phyloP scores from a whole-genome alignment of 1,140 invertebrate genomes.

The Triops cancriformis region DNA sequence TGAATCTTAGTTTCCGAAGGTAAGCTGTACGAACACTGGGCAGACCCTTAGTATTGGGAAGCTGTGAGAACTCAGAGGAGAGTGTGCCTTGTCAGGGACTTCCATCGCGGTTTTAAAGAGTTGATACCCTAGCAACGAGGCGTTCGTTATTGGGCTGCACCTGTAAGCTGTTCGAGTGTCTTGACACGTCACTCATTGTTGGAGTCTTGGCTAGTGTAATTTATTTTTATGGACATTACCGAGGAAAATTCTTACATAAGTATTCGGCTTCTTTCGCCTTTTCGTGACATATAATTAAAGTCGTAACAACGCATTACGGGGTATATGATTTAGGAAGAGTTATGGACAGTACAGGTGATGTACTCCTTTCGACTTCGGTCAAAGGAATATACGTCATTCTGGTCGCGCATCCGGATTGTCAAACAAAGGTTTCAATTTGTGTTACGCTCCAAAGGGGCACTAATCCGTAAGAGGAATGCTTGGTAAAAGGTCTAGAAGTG shows the following conservation, averaged over 20 bases:
- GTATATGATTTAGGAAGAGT: neutral
- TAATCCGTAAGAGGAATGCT: too few relatives aligned
- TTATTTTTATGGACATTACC: neutral
- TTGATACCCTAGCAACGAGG: neutral
- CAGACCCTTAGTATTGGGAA: neutral
- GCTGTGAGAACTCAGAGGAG: neutral
- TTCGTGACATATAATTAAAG: neutral
- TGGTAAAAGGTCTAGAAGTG: too few relatives aligned
- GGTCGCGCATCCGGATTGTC: too few relatives aligned
- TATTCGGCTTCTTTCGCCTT: neutral
- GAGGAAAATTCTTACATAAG: neutral
- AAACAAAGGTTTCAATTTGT: too few relatives aligned
- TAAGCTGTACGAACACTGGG: neutral
- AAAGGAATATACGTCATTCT: too few relatives aligned
- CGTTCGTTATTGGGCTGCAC: neutral
- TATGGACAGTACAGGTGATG: neutral
- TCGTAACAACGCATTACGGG: neutral
- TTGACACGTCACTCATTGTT: constrained; percentile 3
- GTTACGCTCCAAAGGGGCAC: too few relatives aligned
- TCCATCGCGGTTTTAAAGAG: neutral
- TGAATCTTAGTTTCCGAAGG: neutral
- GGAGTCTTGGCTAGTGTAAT: neutral
- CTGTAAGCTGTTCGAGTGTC: neutral
- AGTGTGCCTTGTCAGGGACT: neutral
- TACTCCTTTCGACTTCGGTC: too few relatives aligned